phyloP scores from a whole-genome alignment of 1,140 invertebrate species.

The Bombus pyrosoma region DNA sequence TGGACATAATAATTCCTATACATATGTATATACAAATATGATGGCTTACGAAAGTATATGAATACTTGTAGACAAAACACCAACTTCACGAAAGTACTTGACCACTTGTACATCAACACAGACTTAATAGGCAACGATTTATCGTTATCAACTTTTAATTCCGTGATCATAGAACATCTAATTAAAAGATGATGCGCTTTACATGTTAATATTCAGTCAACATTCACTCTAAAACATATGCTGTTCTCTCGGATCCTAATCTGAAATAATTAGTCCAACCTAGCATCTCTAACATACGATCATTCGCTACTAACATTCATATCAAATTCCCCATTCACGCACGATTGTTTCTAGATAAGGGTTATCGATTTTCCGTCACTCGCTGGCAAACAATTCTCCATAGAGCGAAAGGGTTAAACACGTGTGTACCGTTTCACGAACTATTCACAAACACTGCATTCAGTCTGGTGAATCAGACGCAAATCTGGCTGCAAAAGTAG shows the following conservation, averaged over 20 bases:
- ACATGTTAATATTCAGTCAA: not conserved
- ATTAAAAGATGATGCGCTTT: not conserved
- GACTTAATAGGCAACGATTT: too few species aligned
- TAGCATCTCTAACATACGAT: not conserved
- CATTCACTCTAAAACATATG: not conserved
- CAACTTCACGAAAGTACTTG: too few species aligned
- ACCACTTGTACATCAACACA: too few species aligned
- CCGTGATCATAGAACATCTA: too few species aligned
- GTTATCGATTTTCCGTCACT: not conserved
- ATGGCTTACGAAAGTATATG: too few species aligned
- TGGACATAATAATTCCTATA: too few species aligned
- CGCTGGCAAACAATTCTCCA: not conserved
- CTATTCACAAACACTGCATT: not conserved
- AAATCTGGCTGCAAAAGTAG: slow-evolving; percentile 16
- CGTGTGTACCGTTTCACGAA: not conserved
- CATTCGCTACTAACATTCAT: not conserved
- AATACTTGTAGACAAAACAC: too few species aligned
- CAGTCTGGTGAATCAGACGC: not conserved
- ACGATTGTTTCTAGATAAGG: not conserved
- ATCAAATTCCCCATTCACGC: not conserved
- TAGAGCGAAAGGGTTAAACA: not conserved
- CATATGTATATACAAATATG: too few species aligned
- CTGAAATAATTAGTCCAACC: not conserved
- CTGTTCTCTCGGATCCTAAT: not conserved
- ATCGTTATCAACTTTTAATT: not conserved